Conservation (phyloP, 2,113 vertebrate genomes). For the Thamnaconus septentrionalis region DNA sequence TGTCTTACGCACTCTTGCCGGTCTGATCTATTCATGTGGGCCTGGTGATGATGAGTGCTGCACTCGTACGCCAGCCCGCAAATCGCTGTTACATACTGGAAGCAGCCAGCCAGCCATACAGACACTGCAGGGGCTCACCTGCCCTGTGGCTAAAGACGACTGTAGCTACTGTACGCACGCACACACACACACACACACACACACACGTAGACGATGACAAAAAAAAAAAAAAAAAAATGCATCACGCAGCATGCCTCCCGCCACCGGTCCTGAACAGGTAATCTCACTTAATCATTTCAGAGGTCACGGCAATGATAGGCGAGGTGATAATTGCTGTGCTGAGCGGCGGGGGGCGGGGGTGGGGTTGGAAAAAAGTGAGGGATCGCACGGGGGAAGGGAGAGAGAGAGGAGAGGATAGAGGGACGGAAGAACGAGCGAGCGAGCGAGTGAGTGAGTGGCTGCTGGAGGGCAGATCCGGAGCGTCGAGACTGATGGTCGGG, state of each 20-base stretch:
- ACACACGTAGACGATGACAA: not conserved
- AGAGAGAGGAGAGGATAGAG: constrained; percentile 35
- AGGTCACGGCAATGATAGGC: constrained; percentile 69
- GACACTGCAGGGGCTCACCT: constrained; percentile 64
- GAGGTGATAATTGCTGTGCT: constrained; percentile 73
- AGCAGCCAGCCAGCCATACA: constrained; percentile 56
- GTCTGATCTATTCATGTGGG: constrained; percentile 10
- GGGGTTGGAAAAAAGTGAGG: constrained; percentile 50
- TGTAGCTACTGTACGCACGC: constrained; percentile 39
- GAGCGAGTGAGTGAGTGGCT: constrained; percentile 1
- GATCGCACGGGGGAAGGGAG: constrained; percentile 43
- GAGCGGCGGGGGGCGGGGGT: constrained; percentile 35
- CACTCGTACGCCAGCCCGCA: constrained; percentile 39
- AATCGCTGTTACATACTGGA: constrained; percentile 56
- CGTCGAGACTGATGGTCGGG: constrained; percentile 13
- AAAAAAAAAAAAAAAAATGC: no score
- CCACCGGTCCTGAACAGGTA: constrained; percentile 63
- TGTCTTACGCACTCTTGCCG: not conserved
- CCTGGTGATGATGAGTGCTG: not conserved
- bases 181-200: constrained; percentile 30
- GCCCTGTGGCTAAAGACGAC: constrained; percentile 65
- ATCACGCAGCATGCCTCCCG: constrained; percentile 60
- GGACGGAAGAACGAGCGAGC: constrained; percentile 5
- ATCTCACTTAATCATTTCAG: constrained; percentile 81
- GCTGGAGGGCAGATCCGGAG: constrained; percentile 44